phyloP scores from a whole-genome alignment of 2,113 vertebrate species.

The Hippolais icterina region DNA sequence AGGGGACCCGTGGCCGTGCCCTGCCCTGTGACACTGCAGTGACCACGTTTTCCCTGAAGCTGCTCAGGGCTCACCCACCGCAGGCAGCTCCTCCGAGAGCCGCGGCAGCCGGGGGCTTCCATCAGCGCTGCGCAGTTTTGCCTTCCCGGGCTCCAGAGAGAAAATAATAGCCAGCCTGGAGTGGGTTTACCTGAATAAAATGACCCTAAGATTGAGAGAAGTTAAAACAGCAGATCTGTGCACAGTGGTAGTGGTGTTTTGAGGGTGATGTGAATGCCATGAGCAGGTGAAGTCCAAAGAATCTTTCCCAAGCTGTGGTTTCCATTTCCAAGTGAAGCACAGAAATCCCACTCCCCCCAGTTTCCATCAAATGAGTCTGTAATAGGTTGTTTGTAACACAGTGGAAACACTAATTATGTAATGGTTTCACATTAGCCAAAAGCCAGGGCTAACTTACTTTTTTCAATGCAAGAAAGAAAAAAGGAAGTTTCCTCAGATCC shows the following conservation, averaged over 20 bases:
- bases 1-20: not conserved
- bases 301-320: not conserved
- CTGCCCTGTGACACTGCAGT: not conserved
- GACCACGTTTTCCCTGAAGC: not conserved
- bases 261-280: fast-evolving
- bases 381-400: no score
- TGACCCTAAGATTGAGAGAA: not conserved
- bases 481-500: no score
- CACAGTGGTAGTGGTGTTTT: not conserved
- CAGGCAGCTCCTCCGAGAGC: not conserved
- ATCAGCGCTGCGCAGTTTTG: not conserved
- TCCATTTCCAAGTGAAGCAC: not conserved
- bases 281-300: not conserved
- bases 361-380: not conserved
- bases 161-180: not conserved
- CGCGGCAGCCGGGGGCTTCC: fast-evolving
- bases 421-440: no score
- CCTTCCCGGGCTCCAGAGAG: not conserved
- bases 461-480: no score
- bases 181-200: not conserved
- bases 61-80: fast-evolving
- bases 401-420: no score
- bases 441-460: no score
- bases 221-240: not conserved
- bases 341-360: not conserved